phyloP scores from a whole-genome alignment of 2,888 invertebrate species.

The Ernsta delagoae region DNA sequence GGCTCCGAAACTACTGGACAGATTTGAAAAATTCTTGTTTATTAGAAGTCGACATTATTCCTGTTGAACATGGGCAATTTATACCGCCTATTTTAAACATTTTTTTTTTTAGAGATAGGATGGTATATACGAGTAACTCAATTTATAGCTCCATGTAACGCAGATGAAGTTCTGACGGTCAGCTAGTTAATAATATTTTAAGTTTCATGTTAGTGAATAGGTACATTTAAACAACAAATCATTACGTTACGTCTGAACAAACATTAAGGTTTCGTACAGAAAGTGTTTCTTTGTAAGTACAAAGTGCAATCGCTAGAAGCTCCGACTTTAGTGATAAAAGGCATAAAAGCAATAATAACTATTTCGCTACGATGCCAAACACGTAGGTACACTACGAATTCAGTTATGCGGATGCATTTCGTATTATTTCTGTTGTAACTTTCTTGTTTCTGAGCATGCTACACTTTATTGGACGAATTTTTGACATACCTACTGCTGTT shows the following conservation, averaged over 20 bases:
- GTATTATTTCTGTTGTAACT: conserved; percentile 8
- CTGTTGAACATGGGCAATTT: no score
- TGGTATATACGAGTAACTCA: no score
- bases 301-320: conserved; percentile 15
- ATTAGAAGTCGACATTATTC: no score
- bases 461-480: not conserved
- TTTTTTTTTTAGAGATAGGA: no score
- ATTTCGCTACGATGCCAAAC: conserved; percentile 22
- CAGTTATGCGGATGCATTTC: conserved; percentile 24
- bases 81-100: no score
- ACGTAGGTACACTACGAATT: conserved; percentile 31
- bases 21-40: no score
- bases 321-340: conserved; percentile 26
- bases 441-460: conserved; percentile 4
- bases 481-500: not conserved
- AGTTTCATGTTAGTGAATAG: no score
- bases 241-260: not conserved
- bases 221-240: no score
- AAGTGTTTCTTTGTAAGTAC: conserved; percentile 7
- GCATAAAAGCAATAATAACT: conserved; percentile 22
- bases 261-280: not conserved
- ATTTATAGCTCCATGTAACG: no score
- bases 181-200: no score
- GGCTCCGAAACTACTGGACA: no score
- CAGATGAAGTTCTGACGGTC: no score